Conservation (phyloP, 2,797 vertebrate genomes). For the Leucoraja ocellata region DNA sequence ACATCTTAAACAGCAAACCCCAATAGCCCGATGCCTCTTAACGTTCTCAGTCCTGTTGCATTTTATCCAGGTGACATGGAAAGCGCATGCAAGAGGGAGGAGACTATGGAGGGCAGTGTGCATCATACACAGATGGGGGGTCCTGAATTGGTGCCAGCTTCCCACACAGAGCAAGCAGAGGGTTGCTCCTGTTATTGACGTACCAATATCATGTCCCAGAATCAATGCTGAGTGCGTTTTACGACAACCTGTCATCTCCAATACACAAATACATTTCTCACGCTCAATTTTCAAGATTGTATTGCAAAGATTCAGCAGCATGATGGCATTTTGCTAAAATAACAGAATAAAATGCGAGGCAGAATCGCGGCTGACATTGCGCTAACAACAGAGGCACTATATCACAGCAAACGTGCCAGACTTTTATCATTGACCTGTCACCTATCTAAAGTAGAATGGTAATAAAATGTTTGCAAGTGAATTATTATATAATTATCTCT, state of each 20-base stretch:
- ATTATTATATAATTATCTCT: slow-evolving; percentile 21
- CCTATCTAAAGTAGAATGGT: not conserved
- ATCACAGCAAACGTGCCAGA: slow-evolving; percentile 27
- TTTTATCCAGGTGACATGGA: slow-evolving; percentile 49
- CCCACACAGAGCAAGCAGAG: not conserved
- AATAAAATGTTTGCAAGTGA: slow-evolving; percentile 33
- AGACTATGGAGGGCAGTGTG: slow-evolving; percentile 41
- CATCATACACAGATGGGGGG: slow-evolving; percentile 34
- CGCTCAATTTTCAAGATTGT: slow-evolving; percentile 24
- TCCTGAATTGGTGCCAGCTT: slow-evolving; percentile 25
- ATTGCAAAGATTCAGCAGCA: not conserved
- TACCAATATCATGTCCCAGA: slow-evolving; percentile 28
- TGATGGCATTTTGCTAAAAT: not conserved
- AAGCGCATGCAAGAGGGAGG: slow-evolving; percentile 45
- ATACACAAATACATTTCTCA: slow-evolving; percentile 39
- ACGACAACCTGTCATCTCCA: slow-evolving; percentile 28
- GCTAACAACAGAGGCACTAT: slow-evolving; percentile 15
- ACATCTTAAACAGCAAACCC: slow-evolving; percentile 59
- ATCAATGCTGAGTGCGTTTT: slow-evolving; percentile 38
- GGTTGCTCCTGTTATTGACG: slow-evolving; percentile 23
- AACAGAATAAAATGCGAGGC: not conserved
- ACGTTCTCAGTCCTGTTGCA: slow-evolving; percentile 51
- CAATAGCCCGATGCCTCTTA: slow-evolving; percentile 67
- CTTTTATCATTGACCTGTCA: slow-evolving; percentile 23
- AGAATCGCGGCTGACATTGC: not conserved